Evolutionary conservation across 1,140 invertebrate species (phyloP).

Genomic region (Phenacoccus solenopsis): DNA sequence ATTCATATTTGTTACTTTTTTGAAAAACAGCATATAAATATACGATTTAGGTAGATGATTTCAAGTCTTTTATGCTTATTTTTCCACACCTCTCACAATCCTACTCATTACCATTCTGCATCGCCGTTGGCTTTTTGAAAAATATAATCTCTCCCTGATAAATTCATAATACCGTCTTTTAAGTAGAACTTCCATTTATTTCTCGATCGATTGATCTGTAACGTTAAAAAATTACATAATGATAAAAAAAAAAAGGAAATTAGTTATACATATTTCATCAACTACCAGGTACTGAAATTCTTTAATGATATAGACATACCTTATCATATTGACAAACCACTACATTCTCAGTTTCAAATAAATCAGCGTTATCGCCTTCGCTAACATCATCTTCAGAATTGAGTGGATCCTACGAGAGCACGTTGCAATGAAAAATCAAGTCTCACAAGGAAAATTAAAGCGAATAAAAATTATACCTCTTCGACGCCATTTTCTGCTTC

Average conservation of each 20-base stretch:
- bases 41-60: too few species aligned
- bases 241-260: not conserved
- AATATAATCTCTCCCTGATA: constrained; percentile 94
- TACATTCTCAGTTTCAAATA: constrained; percentile 97
- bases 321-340: constrained; percentile 99
- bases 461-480: constrained; percentile 37
- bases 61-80: too few species aligned
- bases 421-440: constrained; percentile 13
- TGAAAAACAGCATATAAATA: too few species aligned
- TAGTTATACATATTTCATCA: not conserved
- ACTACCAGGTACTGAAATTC: not conserved
- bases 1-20: too few species aligned
- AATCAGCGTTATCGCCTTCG: constrained; percentile 85
- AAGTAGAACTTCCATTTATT: constrained; percentile 99
- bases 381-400: constrained; percentile 95
- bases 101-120: constrained; percentile 78
- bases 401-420: constrained; percentile 59
- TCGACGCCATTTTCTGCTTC: constrained; percentile 35
- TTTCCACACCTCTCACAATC: not conserved
- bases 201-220: constrained; percentile 84
- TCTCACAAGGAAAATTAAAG: not conserved
- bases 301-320: constrained; percentile 46
- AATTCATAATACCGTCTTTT: constrained; percentile 99
- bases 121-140: constrained; percentile 98
- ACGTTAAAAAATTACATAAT: constrained; percentile 29